Base-by-base conservation (phyloP, 2,113 vertebrate genomes). In the Lagopus muta region DNA sequence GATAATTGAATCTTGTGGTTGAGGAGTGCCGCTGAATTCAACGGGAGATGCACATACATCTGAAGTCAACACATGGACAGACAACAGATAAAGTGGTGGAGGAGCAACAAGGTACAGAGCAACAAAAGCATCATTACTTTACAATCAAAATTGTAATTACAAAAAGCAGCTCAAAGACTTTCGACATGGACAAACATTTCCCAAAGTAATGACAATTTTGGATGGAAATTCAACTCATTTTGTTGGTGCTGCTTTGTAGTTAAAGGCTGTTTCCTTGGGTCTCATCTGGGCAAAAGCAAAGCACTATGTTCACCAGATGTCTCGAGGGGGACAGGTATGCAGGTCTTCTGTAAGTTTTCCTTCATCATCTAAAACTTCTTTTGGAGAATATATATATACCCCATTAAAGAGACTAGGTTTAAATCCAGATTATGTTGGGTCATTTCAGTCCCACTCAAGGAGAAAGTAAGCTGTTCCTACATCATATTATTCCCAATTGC, bases 1-100 rank as follows among this genome's bases (percentile, higher is more conserved):
- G 60, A 57, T 80, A 91, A 92, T 92, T 86, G 89, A 89, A 80
- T 89, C 52, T 72, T 80, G 75, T 89, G 61, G 42, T 86, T 92
- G 89, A 82, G 78, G 71, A 90, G 38, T 74, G 57, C 30, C 60
- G 77, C 1, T 36, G 87, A 92, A 61, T 61, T 89, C 89, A 83
- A 86, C 2, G 25, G 64, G 30, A 92, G 67, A 47, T 67, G 52
- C 85, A 19, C 60, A 77, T 92, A 30, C 30, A 71, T 91, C 87
- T 91, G 43, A 76, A 67, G 18, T 15, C 60, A 86, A 65, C 60
- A 71, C 18, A 54, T 1, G 18, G 6, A 86, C 80, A 86, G 76
- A 64, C 36, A 57, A 17, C 5, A n/a, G 88, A 70, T 64, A 94
- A 83, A 19, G 25, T 50, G 61, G 72, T 28, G 16, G 7, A 21